Conservation (phyloP, 2,797 vertebrate species). For the Acipenser ruthenus region DNA sequence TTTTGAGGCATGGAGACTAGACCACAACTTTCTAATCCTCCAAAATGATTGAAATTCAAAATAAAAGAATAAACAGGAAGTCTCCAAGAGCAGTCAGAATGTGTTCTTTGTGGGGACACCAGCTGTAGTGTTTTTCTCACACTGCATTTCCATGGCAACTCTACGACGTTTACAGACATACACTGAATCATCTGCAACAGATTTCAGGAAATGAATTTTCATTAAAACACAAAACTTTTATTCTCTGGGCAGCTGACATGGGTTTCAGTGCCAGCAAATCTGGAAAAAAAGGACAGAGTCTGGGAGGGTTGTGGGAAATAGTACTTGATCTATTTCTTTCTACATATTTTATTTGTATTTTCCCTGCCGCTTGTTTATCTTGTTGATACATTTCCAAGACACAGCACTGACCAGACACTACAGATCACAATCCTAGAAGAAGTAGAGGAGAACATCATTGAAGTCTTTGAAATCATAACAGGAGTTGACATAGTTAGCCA, state of each 20-base stretch:
- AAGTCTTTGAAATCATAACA: too few relatives aligned
- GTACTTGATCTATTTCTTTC: background rate
- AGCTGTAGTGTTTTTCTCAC: background rate
- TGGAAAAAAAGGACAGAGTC: background rate
- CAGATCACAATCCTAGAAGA: too few relatives aligned
- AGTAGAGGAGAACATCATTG: too few relatives aligned
- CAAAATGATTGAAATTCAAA: too few relatives aligned
- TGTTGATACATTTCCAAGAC: background rate
- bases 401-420: too few relatives aligned
- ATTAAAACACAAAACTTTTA: background rate
- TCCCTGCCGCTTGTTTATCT: background rate
- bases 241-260: background rate
- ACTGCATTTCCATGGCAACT: background rate
- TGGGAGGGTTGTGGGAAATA: background rate
- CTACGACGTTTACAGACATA: background rate
- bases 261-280: background rate
- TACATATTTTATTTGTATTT: background rate
- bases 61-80: too few relatives aligned
- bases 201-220: constrained; percentile 4
- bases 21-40: too few relatives aligned
- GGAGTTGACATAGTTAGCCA: too few relatives aligned
- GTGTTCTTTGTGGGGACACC: background rate
- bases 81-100: background rate
- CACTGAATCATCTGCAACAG: constrained; percentile 4
- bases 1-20: too few relatives aligned